phyloP scores from a whole-genome alignment of 1,140 invertebrate genomes.

The Temnothorax longispinosus region DNA sequence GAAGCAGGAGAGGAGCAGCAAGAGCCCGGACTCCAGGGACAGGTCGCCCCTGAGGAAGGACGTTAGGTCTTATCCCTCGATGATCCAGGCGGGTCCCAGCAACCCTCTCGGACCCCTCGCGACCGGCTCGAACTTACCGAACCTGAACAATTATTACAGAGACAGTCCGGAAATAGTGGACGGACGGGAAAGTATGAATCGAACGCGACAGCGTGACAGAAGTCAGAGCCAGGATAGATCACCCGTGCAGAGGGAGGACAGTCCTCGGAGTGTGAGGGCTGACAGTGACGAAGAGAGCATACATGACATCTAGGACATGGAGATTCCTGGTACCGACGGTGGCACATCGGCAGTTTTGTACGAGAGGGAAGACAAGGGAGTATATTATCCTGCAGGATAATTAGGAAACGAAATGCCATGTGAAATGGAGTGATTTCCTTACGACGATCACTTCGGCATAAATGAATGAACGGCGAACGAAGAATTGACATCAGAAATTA shows the following conservation, averaged over 20 bases:
- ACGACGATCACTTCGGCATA: not conserved
- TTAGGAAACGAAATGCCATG: not conserved
- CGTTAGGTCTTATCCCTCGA: constrained; percentile 87
- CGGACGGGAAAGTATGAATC: constrained; percentile 76
- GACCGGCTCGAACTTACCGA: constrained; percentile 68
- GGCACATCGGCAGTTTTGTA: not conserved
- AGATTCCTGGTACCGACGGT: not conserved
- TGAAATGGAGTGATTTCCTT: constrained; percentile 4
- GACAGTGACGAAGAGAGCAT: constrained; percentile 88
- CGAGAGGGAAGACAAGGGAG: not conserved
- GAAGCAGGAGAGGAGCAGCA: constrained; percentile 81
- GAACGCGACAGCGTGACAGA: constrained; percentile 76
- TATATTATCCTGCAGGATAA: not conserved
- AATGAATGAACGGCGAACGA: not conserved
- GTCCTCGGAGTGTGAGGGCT: constrained; percentile 83
- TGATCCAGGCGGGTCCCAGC: constrained; percentile 89
- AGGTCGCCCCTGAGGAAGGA: constrained; percentile 66
- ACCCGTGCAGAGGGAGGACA: constrained; percentile 61
- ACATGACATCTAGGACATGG: constrained; percentile 82
- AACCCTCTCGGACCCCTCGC: constrained; percentile 84
- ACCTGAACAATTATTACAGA: constrained; percentile 77
- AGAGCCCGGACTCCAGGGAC: constrained; percentile 81
- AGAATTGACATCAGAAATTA: not conserved
- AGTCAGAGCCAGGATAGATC: constrained; percentile 80
- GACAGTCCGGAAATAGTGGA: constrained; percentile 81